phyloP scores from a whole-genome alignment of 2,888 invertebrate genomes.

The Lucinisca nassula region DNA sequence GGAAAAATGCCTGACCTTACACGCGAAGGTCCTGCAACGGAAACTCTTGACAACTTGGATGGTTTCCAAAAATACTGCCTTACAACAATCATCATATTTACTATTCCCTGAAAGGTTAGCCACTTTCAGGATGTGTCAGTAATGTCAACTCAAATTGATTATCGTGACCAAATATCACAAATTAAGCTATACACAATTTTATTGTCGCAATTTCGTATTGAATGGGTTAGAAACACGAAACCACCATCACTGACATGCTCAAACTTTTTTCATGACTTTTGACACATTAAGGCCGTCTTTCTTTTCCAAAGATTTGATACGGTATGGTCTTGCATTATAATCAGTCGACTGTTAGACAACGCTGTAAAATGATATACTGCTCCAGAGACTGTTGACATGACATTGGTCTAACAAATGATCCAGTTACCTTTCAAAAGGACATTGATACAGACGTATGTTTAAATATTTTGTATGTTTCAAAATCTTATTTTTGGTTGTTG shows the following conservation, averaged over 20 bases:
- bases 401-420: background rate
- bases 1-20: background rate
- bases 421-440: background rate
- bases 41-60: constrained; percentile 1
- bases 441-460: too few species aligned
- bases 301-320: background rate
- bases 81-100: background rate
- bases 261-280: background rate
- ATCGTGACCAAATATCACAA: constrained; percentile 62
- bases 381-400: background rate
- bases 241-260: background rate
- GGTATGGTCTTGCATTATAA: background rate
- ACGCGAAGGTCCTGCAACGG: background rate
- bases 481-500: too few species aligned
- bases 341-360: background rate
- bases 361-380: background rate
- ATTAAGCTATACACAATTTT: constrained; percentile 16
- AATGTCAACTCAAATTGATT: constrained; percentile 57
- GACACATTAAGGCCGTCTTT: background rate
- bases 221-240: background rate
- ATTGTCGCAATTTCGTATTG: background rate
- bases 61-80: background rate
- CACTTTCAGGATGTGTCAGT: constrained; percentile 61
- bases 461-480: too few species aligned
- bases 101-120: background rate